Percentiles rank a stretch among this genome's conserved stretches.
phyloP scores from a whole-genome alignment of 2,888 invertebrate species.

The Petrolisthes manimaculis region DNA sequence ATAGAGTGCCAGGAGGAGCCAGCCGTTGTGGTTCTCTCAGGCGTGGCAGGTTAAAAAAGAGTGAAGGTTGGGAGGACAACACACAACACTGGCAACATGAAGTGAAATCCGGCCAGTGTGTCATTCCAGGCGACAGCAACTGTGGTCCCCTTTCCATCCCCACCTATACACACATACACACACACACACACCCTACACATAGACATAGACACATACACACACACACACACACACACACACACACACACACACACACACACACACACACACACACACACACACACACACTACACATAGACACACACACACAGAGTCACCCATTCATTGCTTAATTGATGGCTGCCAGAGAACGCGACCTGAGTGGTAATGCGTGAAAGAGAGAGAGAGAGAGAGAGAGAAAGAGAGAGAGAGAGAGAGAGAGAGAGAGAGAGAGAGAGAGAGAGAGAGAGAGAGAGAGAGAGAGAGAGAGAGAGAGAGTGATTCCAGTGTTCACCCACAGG shows the following conservation, averaged over 20 bases:
- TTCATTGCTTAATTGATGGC: not conserved
- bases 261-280: not conserved
- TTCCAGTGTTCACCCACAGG: too few relatives aligned
- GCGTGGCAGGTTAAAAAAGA: too few relatives aligned
- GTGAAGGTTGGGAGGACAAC: too few relatives aligned
- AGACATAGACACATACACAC: not conserved
- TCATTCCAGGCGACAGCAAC: too few relatives aligned
- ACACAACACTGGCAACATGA: too few relatives aligned
- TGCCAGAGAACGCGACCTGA: not conserved
- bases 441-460: slow-evolving; percentile 29
- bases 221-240: not conserved
- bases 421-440: slow-evolving; percentile 9
- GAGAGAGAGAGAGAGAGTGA: slow-evolving; percentile 21
- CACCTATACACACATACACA: too few relatives aligned
- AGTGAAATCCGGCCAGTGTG: too few relatives aligned
- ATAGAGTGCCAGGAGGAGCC: too few relatives aligned
- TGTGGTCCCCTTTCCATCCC: too few relatives aligned
- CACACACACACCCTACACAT: too few relatives aligned
- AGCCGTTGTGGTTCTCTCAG: too few relatives aligned
- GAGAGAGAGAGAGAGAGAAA: slow-evolving; percentile 24
- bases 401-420: slow-evolving; percentile 29
- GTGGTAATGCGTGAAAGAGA: not conserved
- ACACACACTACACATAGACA: not conserved
- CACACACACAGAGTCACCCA: too few relatives aligned
- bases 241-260: slow-evolving; percentile 1